Base-by-base conservation (phyloP, 2,888 invertebrate species). In the Pseudeuparius sepicola region DNA sequence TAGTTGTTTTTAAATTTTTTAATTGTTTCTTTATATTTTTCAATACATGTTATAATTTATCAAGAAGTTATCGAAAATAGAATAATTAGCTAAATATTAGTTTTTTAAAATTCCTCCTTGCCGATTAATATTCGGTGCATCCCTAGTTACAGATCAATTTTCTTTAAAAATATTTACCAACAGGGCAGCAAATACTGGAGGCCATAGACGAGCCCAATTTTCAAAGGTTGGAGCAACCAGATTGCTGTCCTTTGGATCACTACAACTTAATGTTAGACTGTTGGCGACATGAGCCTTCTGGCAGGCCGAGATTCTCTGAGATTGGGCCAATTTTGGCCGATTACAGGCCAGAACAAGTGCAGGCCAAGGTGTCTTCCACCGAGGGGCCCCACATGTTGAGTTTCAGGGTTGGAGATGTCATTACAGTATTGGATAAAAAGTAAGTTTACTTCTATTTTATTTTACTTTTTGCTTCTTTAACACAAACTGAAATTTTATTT, bases 191-290 rank as follows among this genome's bases (percentile, higher is more conserved):
- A 63, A 97, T 97, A 46, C 64, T 97, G 4, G 92, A 92, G 61
- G 87, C 93, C 4, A 93, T 97, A 38, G 96, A 97, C 62, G 80
- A 85, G 40, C 94, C 93, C 15, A 82, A 88, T 58, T 86, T 74
- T 57, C 85, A 87, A 73, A 73, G 94, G 20, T 64, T 96, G 43
- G 93, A 94, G 54, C 80, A 85, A 48, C 96, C 96, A 0, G 93
- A 93, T 51, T 87, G 88, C 53, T 96, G 96, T 56, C 93, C 97
- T 0, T 79, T 84, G 46, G 89, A 89, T 24, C 92, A 92, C 60
- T 96, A 89, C 57, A 71, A 75, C 5, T 64, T 92, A 7, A 96
- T 98, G 96, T 68, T 84, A 47, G 85, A 89, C 55, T 97, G 97
- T 59, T 98, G 98, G 98, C 78, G 85, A 39, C 93, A 96, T 55